Evolutionary conservation across 1,140 invertebrate genomes (phyloP), one percentile per base, ranked within the genome.

Genomic region (Eupeodes corollae): DNA sequence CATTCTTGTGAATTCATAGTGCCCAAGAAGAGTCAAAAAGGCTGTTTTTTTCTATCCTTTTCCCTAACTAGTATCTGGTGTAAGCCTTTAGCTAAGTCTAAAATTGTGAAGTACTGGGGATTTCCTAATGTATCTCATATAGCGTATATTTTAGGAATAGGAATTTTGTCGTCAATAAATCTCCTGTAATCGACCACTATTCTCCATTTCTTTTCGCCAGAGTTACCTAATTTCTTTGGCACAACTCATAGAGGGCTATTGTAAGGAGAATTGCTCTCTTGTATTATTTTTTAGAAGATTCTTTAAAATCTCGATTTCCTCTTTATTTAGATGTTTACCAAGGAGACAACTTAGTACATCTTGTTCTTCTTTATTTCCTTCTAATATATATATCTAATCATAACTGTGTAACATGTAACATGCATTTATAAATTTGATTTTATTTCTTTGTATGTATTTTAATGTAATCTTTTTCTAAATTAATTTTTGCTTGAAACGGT

Each of bases 1-100:
- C 59, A 73, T 63, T 35, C 56, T 42, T 10, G 47, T 48, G 21
- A 44, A 53, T 39, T 47, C 39, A 15, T 42, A 53, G 21, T 50
- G 44, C n/a, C 45, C 45, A 12, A n/a, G n/a, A 26, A 37, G 18
- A 10, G 38, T 47, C 2, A 42, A 48, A 31, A 53, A 53, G 19
- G 48, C 48, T 6, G 52, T 49, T 46, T 53, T 50, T 42, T 19
- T 35, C 34, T 42, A 35, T 49, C 45, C 11, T 47, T 6, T 15
- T 30, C 10, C 9, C 34, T 33, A 1, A 47, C 10, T 6, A 35
- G 11, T 3, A 47, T 34, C 14, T 47, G 46, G 52, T 70, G 71
- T 52, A 70, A 76, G 3, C 74, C 74, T 18, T 51, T 55, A 1
- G 55, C 55, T 6, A 47, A 12, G 31, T 47, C 46, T 19, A 47